phyloP scores from a whole-genome alignment of 2,888 invertebrate genomes.

The Melinopterus prodromus region DNA sequence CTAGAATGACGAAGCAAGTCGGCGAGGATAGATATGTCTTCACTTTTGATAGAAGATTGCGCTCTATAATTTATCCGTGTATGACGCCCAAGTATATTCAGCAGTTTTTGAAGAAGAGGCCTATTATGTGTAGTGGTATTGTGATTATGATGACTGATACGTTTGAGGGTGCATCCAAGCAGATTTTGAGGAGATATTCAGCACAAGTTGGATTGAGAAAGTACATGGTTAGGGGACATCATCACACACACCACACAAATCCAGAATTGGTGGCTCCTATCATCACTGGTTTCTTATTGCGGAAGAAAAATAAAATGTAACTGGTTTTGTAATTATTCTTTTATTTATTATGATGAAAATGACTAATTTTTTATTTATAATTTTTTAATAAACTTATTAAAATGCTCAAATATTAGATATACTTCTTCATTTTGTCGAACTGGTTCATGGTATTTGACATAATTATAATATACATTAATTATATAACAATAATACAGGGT shows the following conservation, averaged over 20 bases:
- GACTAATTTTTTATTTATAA: neutral
- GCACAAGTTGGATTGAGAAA: slow-evolving; percentile 21
- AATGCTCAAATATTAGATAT: neutral
- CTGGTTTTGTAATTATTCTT: too few relatives aligned
- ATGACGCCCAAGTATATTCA: slow-evolving; percentile 19
- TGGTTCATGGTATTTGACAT: too few relatives aligned
- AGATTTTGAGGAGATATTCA: neutral
- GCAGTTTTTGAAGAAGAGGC: slow-evolving; percentile 24
- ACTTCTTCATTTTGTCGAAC: neutral
- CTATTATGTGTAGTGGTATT: slow-evolving; percentile 28
- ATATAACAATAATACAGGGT: too few relatives aligned
- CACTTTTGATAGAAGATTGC: slow-evolving; percentile 24
- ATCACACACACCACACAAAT: slow-evolving; percentile 31
- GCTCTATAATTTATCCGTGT: slow-evolving; percentile 27
- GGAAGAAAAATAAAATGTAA: slow-evolving; percentile 24
- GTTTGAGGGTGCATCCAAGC: slow-evolving; percentile 13
- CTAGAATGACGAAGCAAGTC: slow-evolving; percentile 30
- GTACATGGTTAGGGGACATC: slow-evolving; percentile 28
- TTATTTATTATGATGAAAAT: neutral
- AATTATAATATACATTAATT: too few relatives aligned
- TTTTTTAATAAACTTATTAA: neutral
- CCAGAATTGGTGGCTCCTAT: slow-evolving; percentile 22
- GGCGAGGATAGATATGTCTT: slow-evolving; percentile 28
- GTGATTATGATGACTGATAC: slow-evolving; percentile 27
- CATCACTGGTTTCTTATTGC: slow-evolving; percentile 25